These are phyloP conservation scores for Synergus japonicus DNA, from an alignment of 2,888 invertebrate species.

Conservation along the genomic window DNA sequence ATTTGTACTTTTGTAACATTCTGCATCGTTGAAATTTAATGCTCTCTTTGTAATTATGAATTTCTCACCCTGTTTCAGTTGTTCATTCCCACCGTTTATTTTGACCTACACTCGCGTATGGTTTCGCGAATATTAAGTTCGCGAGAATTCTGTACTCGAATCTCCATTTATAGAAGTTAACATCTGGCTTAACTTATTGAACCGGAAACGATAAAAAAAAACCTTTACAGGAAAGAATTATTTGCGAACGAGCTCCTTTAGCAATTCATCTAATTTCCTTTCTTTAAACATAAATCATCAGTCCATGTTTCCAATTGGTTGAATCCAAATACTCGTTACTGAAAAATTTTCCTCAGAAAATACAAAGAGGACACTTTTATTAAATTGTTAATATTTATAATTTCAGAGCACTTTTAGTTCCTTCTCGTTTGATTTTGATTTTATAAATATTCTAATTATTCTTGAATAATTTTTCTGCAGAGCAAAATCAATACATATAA, in stretches of 20 bases:
- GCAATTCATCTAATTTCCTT: not conserved
- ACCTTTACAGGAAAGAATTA: slow-evolving; percentile 35
- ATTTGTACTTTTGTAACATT: not conserved
- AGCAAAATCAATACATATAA: no score
- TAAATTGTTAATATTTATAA: not conserved
- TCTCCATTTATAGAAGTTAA: slow-evolving; percentile 58
- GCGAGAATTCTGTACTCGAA: slow-evolving; percentile 49
- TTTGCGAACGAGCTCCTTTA: slow-evolving; percentile 40
- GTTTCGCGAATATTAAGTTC: slow-evolving; percentile 49
- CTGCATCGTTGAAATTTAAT: not conserved
- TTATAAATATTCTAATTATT: no score
- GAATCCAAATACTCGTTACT: slow-evolving; percentile 31
- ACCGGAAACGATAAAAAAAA: slow-evolving; percentile 16
- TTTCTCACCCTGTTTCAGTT: slow-evolving; percentile 3
- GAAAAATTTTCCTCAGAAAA: not conserved
- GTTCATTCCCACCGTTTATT: slow-evolving; percentile 27
- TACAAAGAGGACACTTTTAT: not conserved
- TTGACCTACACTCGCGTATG: slow-evolving; percentile 33
- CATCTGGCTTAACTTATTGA: slow-evolving; percentile 53
- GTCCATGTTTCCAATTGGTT: slow-evolving; percentile 10
- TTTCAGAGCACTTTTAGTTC: no score
- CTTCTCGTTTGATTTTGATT: no score
- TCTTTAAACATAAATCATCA: slow-evolving; percentile 41
- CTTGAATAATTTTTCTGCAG: no score
- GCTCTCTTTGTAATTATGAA: not conserved